Base-by-base conservation (phyloP, 2,113 vertebrate genomes). In the Chelonoidis abingdonii region DNA sequence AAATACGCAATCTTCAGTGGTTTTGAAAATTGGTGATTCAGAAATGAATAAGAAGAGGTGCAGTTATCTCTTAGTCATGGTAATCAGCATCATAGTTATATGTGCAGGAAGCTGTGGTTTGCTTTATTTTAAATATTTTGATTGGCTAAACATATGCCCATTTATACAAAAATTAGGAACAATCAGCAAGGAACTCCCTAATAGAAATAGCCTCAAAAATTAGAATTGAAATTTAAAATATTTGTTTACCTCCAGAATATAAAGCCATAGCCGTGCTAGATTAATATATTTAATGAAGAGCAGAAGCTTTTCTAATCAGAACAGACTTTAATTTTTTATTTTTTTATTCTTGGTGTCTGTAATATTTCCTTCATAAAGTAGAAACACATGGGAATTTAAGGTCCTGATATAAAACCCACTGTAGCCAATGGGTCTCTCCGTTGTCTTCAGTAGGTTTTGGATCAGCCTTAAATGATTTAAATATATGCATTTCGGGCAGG, bases 401-500 rank as follows among this genome's bases (percentile, higher is more conserved):
- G 21, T 11, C 75, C 75, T 27, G 22, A 24, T 44, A 44, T 21
- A 76, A 44, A 76, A 12, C 12, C 41, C 75, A 78, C 16, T 78
- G 38, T 22, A 41, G n/a, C 10, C 38, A 75, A 41, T 75, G 22
- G 38, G n/a, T 9, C 3, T n/a, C n/a, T 72, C 19, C 83, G 52
- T 25, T 90, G 89, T 93, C 93, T 81, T 75, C 59, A 80, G 90
- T 90, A 76, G 54, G 82, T 94, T 91, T 90, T 92, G 85, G 90
- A 93, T 49, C 59, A 89, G 29, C 80, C 83, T 69, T 25, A 13
- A 90, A 41, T 72, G 87, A 96, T 87, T 89, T 86, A 92, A 92
- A 35, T 84, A 72, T 59, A 79, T 22, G 72, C 22, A 22, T 47
- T 78, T 78, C 29, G 75, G 75, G 6, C 47, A 89, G 29, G 49